Conservation (phyloP, 2,888 invertebrate species). For the Nymphalis urticae region DNA sequence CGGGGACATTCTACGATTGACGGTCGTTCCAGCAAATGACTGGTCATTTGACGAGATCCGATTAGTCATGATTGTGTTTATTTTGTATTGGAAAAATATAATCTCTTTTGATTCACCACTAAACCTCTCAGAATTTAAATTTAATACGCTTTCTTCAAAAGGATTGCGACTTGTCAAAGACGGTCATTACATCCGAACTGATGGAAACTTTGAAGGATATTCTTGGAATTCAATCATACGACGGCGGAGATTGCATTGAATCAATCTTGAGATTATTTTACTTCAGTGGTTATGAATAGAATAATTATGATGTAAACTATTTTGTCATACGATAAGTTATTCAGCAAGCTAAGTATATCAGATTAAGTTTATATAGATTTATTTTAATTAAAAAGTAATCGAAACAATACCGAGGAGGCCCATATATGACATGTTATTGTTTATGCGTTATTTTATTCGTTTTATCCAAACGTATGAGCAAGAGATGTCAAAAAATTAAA, state of each 20-base stretch:
- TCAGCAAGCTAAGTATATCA: too few species aligned
- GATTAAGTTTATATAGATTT: too few species aligned
- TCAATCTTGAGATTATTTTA: constrained; percentile 71
- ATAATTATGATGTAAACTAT: constrained; percentile 23
- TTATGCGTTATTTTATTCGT: too few species aligned
- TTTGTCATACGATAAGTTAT: not conserved
- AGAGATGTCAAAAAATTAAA: too few species aligned
- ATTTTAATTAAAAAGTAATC: too few species aligned
- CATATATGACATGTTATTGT: too few species aligned
- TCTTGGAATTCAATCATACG: constrained; percentile 64
- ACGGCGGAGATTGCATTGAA: constrained; percentile 57
- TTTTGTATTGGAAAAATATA: constrained; percentile 76
- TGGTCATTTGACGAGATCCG: constrained; percentile 77
- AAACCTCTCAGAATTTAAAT: constrained; percentile 48
- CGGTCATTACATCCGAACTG: constrained; percentile 58
- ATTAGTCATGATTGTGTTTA: constrained; percentile 80
- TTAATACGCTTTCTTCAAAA: constrained; percentile 58
- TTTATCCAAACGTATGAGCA: too few species aligned
- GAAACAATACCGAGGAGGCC: too few species aligned
- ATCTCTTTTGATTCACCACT: constrained; percentile 57
- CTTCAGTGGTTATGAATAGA: constrained; percentile 52
- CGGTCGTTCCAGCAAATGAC: constrained; percentile 76
- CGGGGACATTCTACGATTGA: constrained; percentile 69
- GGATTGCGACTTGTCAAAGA: constrained; percentile 71
- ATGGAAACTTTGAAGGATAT: constrained; percentile 64